A percentile compares a stretch with the other conserved stretches of the same genome.
These are phyloP conservation scores for Congeria kusceri DNA, from an alignment of 2,888 invertebrate species.

Conservation along the genomic window DNA sequence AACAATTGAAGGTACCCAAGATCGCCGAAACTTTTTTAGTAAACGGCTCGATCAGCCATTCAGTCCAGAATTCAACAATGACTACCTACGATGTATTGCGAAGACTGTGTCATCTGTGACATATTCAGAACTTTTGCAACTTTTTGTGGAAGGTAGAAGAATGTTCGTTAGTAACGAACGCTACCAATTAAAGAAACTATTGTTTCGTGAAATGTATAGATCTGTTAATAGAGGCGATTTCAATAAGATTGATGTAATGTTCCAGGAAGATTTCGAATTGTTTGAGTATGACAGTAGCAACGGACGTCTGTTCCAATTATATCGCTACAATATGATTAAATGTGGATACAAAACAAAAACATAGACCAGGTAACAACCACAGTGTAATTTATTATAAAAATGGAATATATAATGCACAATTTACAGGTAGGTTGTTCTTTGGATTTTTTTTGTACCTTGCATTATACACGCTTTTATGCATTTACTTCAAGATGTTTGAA, in stretches of 20 bases:
- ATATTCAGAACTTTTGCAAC: conserved; percentile 36
- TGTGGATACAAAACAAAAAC: no score
- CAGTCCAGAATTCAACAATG: conserved; percentile 11
- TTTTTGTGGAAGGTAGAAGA: conserved; percentile 42
- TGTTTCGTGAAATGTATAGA: conserved; percentile 61
- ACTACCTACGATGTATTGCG: conserved; percentile 17
- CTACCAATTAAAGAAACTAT: conserved; percentile 59
- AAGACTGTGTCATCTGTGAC: conserved; percentile 26
- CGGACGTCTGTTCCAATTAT: background rate
- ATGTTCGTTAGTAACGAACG: conserved; percentile 31
- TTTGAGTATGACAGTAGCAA: conserved; percentile 67
- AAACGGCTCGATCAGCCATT: conserved; percentile 19
- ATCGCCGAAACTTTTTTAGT: background rate
- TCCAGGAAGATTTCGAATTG: conserved; percentile 66
- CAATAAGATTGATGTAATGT: conserved; percentile 52
- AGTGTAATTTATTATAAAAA: no score
- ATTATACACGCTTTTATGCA: no score
- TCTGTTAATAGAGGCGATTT: conserved; percentile 52
- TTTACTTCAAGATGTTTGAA: no score
- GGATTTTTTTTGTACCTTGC: no score
- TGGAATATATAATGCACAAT: no score
- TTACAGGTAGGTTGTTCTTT: no score
- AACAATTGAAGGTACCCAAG: conserved; percentile 19
- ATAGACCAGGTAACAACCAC: no score
- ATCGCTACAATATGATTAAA: background rate